Evolutionary conservation across 2,797 vertebrate species (phyloP).

Genomic region (Gallirallus australis): DNA sequence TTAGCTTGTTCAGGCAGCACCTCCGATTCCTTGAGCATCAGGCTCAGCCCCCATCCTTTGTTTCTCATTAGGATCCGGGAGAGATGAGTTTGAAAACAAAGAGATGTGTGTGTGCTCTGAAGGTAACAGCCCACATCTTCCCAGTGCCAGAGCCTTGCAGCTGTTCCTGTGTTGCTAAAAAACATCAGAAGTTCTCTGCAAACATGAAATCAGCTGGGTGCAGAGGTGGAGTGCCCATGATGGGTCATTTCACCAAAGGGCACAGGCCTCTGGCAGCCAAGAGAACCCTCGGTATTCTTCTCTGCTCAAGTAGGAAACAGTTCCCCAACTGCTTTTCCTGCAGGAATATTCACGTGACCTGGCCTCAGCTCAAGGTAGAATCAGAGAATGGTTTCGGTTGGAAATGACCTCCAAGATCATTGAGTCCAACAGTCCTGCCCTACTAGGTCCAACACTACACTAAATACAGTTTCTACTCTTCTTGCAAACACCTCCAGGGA

Average conservation of each 20-base stretch:
- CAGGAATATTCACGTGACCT: not conserved
- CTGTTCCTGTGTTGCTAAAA: not conserved
- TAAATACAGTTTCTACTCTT: too few species aligned
- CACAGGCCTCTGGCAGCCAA: slow-evolving; percentile 13
- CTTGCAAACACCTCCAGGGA: too few species aligned
- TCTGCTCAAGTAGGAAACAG: not conserved
- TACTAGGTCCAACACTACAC: too few species aligned
- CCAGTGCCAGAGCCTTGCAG: not conserved
- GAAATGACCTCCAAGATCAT: too few species aligned
- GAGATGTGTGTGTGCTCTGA: not conserved
- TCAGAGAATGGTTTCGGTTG: too few species aligned
- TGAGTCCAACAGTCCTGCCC: too few species aligned
- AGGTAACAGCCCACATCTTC: not conserved
- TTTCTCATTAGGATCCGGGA: not conserved
- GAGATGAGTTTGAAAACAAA: not conserved
- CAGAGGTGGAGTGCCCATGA: slow-evolving; percentile 10
- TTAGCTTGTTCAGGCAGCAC: not conserved
- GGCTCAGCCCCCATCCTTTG: not conserved
- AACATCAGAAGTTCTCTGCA: not conserved
- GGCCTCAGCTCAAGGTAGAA: not conserved
- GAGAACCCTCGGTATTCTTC: not conserved
- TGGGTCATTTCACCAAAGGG: not conserved
- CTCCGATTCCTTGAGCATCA: not conserved
- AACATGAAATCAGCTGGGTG: not conserved
- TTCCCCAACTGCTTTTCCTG: not conserved